Percentiles rank a stretch among this genome's conserved stretches.
Evolutionary conservation across 2,113 vertebrate genomes (phyloP).

Genomic region (Callospermophilus lateralis): DNA sequence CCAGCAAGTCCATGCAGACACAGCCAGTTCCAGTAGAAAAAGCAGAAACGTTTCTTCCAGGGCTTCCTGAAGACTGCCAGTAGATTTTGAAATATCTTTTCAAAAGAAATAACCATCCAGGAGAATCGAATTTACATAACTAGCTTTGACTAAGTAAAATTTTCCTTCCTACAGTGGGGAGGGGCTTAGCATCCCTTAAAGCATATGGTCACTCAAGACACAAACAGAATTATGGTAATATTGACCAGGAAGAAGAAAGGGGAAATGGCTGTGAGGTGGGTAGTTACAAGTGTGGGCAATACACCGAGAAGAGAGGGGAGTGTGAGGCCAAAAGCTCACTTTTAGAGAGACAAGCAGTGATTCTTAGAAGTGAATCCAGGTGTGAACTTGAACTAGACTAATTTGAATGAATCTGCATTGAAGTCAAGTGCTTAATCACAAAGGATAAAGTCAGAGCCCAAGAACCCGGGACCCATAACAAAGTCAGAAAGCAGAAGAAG

Average conservation of each 20-base stretch:
- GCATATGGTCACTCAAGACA: neutral
- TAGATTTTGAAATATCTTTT: neutral
- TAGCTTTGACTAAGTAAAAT: neutral
- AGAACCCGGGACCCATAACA: neutral
- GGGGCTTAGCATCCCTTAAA: neutral
- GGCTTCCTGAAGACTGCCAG: neutral
- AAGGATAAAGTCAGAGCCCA: neutral
- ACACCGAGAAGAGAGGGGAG: neutral
- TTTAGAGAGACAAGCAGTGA: neutral
- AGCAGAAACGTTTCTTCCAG: neutral
- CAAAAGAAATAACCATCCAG: neutral
- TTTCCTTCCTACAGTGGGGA: neutral
- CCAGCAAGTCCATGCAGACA: neutral
- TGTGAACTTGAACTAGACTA: neutral
- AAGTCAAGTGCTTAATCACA: neutral
- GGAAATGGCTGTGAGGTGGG: neutral
- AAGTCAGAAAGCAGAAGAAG: neutral
- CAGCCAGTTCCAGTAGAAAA: neutral
- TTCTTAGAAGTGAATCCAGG: conserved; percentile 2
- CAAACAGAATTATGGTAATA: neutral
- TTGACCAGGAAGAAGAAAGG: neutral
- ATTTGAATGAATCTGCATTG: neutral
- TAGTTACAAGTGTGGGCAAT: neutral
- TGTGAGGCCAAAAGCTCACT: neutral
- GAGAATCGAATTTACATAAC: neutral